phyloP scores from a whole-genome alignment of 2,888 invertebrate species.

The Apomyelois bistriatella region DNA sequence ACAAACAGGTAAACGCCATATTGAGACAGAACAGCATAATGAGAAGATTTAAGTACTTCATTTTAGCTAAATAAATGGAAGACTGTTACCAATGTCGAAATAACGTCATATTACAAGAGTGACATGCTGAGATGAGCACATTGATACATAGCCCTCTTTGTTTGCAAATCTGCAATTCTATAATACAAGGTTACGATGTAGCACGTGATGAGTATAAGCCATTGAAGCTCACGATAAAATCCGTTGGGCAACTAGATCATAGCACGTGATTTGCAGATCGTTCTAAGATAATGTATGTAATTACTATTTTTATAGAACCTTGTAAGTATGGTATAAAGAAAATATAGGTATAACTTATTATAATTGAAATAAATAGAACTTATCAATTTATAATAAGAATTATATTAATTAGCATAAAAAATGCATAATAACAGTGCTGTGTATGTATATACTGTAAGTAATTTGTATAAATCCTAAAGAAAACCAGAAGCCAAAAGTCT shows the following conservation, averaged over 20 bases:
- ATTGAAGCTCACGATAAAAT: neutral
- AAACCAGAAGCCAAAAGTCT: no score
- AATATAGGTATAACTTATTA: no score
- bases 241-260: neutral
- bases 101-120: neutral
- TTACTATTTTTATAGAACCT: neutral
- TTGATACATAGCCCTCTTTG: conserved; percentile 28
- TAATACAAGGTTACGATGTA: conserved; percentile 29
- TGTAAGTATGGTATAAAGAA: neutral
- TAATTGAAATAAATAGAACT: no score
- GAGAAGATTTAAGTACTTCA: neutral
- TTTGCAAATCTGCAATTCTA: conserved; percentile 28
- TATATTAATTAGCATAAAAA: no score
- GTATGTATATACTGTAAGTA: no score
- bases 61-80: neutral
- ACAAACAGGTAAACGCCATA: no score
- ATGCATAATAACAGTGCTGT: no score
- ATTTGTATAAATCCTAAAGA: no score
- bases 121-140: conserved; percentile 26
- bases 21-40: no score
- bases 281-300: neutral
- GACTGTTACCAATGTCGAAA: neutral
- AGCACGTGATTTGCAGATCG: neutral
- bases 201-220: conserved; percentile 4
- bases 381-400: no score